These are phyloP conservation scores for Sinocyclocheilus rhinocerous DNA, from an alignment of 2,113 vertebrate species.

Conservation along the genomic window DNA sequence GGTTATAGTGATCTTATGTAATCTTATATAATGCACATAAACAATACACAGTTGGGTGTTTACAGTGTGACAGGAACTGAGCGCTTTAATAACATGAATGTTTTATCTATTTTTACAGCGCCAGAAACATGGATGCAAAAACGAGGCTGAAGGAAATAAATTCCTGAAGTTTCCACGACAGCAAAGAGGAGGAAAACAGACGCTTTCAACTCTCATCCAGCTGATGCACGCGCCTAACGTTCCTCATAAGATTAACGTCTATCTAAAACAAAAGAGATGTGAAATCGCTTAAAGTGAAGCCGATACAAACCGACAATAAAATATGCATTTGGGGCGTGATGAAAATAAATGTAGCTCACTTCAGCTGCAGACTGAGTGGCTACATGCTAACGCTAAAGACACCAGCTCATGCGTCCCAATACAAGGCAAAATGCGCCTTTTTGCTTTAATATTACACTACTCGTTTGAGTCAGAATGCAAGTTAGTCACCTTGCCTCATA, in stretches of 20 bases:
- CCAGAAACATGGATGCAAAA: not conserved
- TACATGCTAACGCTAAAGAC: constrained; percentile 44
- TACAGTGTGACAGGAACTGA: constrained; percentile 7
- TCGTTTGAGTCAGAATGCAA: not conserved
- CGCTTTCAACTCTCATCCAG: not conserved
- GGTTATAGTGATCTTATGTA: not conserved
- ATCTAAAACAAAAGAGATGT: not conserved
- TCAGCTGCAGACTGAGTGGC: constrained; percentile 13
- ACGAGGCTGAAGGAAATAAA: constrained; percentile 8
- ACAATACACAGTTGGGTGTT: constrained; percentile 23
- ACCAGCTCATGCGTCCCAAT: not conserved
- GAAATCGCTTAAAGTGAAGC: not conserved
- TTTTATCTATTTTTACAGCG: not conserved
- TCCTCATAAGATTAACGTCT: not conserved
- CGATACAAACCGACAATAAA: not conserved
- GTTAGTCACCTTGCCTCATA: not conserved
- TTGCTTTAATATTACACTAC: not conserved
- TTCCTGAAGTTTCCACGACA: constrained; percentile 54
- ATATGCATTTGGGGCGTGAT: not conserved
- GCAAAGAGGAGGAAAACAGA: not conserved
- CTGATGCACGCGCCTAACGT: not conserved
- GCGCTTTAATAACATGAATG: not conserved
- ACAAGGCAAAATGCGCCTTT: not conserved
- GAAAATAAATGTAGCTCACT: constrained; percentile 22
- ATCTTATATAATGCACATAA: constrained; percentile 17